These are phyloP conservation scores for Arothron firmamentum DNA, from an alignment of 2,113 vertebrate genomes.

Conservation along the genomic window DNA sequence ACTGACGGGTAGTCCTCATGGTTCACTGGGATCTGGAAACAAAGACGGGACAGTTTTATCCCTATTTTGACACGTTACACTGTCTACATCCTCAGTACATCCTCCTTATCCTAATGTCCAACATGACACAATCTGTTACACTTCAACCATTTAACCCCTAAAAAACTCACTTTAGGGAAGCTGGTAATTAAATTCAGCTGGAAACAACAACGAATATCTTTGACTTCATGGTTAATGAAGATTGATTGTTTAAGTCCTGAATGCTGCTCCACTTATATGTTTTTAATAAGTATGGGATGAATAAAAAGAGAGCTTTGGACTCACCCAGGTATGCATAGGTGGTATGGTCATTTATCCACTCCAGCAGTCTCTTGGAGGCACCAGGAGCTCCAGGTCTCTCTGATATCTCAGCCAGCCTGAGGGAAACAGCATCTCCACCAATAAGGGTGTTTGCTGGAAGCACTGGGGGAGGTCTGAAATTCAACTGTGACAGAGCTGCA, in stretches of 20 bases:
- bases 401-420: conserved; percentile 66
- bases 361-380: conserved; percentile 61
- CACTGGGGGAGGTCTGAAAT: conserved; percentile 72
- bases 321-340: conserved; percentile 78
- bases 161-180: no score
- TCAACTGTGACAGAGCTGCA: conserved; percentile 63
- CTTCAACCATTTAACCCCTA: no score
- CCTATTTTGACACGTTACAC: neutral
- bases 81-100: no score
- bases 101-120: no score
- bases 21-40: conserved; percentile 68
- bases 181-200: no score
- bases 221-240: neutral
- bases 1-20: conserved; percentile 73
- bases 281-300: no score
- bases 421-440: conserved; percentile 70
- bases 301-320: conserved; percentile 37
- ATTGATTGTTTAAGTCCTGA: neutral
- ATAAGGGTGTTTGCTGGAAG: conserved; percentile 63
- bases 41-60: conserved; percentile 15
- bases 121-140: no score
- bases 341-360: conserved; percentile 64
- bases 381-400: conserved; percentile 56
- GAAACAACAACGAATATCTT: neutral
- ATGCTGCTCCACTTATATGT: neutral